Evolutionary conservation across 2,888 invertebrate species (phyloP), one percentile per base, ranked within the genome.

Genomic region (Melipona bicolor): DNA sequence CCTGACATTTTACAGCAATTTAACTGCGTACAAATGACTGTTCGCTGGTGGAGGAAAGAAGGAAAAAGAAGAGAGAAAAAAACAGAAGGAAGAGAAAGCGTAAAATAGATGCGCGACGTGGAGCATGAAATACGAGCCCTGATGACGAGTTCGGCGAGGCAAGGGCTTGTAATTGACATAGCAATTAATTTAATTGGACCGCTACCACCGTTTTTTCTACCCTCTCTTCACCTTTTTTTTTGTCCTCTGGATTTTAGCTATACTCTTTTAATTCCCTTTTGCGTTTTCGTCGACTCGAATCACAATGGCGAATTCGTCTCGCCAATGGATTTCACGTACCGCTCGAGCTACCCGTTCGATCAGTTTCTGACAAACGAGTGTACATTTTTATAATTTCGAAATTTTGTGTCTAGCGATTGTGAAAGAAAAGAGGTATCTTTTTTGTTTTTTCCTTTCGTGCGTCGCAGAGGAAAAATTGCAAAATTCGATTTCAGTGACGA

Each of bases 121-220:
- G 21, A 43, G 43, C 43, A 27, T 67, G 61, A 21, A n/a, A 77
- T 77, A 70, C 59, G 11, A 50, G 69, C 9, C 43, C 32, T 43
- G 78, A 76, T 74, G 77, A 72, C 69, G 65, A 74, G 68, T 74
- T 75, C 36, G 27, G 64, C 54, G 64, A 76, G 79, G 74, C 69
- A 72, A 79, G 74, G 72, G 74, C 49, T 81, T 78, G 74, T 80
- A 87, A 83, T 84, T 86, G 82, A 77, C 68, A 79, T 71, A 75
- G 85, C 87, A 89, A 89, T 90, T 88, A 86, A 87, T 86, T 89
- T 87, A 87, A 88, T 88, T 84, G 87, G 79, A 80, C 73, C 70
- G 70, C 27, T 79, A 71, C 52, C 43, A 62, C 36, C 36, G 19
- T 75, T 77, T 62, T 36, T 24, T 13, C 24, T 36, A 61, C 11